A percentile compares a stretch with the other conserved stretches of the same genome.
phyloP scores from a whole-genome alignment of 2,797 vertebrate species.

The Danio jaintianensis region DNA sequence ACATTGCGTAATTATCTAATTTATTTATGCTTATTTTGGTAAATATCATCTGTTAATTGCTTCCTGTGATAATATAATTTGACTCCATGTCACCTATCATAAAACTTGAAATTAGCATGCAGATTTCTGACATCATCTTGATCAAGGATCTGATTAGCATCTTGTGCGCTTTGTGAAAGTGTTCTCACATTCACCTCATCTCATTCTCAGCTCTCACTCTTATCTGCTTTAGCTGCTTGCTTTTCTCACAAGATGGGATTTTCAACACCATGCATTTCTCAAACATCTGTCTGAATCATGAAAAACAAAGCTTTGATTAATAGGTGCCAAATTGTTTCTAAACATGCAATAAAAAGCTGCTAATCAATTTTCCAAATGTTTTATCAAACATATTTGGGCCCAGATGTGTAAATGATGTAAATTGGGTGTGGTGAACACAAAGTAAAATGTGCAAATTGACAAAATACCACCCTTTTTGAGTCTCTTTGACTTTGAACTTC shows the following conservation, averaged over 20 bases:
- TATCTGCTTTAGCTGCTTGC: slow-evolving; percentile 19
- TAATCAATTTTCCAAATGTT: slow-evolving; percentile 40
- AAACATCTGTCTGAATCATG: slow-evolving; percentile 44
- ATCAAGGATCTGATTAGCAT: slow-evolving; percentile 22
- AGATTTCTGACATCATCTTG: slow-evolving; percentile 9
- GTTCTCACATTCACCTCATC: slow-evolving; percentile 35
- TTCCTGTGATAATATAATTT: slow-evolving; percentile 10
- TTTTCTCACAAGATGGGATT: slow-evolving; percentile 23
- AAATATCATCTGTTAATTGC: slow-evolving; percentile 21
- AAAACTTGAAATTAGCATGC: neutral
- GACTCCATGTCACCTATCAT: neutral
- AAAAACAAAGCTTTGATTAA: slow-evolving; percentile 45
- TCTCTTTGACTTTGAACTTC: slow-evolving; percentile 16
- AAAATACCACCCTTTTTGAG: slow-evolving; percentile 11
- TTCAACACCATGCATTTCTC: slow-evolving; percentile 22
- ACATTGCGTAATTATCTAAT: slow-evolving; percentile 13
- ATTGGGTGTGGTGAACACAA: slow-evolving; percentile 45
- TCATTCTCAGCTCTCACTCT: slow-evolving; percentile 32
- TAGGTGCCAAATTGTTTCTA: slow-evolving; percentile 52
- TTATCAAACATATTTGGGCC: slow-evolving; percentile 32
- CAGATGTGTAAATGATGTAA: slow-evolving; percentile 44
- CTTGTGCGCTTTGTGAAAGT: neutral
- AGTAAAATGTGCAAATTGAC: slow-evolving; percentile 51
- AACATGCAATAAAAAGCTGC: slow-evolving; percentile 37
- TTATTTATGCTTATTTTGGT: slow-evolving; percentile 16